Base-by-base conservation (phyloP, 2,797 vertebrate species). In the Lepidocolaptes lacrymiger region DNA sequence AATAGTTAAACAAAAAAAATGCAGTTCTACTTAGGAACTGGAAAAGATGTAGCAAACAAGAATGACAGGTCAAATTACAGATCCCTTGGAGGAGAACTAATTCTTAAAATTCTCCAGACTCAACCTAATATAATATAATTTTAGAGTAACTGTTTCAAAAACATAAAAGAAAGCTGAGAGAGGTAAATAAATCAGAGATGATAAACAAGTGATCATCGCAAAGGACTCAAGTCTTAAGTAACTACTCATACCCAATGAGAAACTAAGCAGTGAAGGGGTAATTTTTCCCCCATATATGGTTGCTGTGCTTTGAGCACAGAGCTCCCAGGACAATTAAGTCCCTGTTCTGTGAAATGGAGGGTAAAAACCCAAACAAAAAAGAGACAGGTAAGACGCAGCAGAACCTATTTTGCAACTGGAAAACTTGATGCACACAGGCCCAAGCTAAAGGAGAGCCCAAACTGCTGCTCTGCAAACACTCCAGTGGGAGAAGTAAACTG, bases 341-440 rank as follows among this genome's bases (percentile, higher is more conserved):
- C 15, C 15, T 34, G 24, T 87, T 79, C 14, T 48, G 22, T 44
- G 10, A 84, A 72, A 30, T 1, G 10, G 10, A n/a, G 16, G 18
- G 8, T 0, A 28, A 1, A 16, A 46, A 37, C 6, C 0, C 2
- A 30, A 52, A 4, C 13, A 8, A 15, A 37, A 64, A 44, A 58
- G 36, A 62, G 69, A 69, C 24, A 94, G 52, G 7, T 5, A 34
- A 86, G 46, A 58, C 9, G 30, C 17, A 64, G 18, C 5, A 78
- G 27, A 82, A 79, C 2, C 7, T 48, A 26, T 37, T 55, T 58
- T 10, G 1, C 39, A 59, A 8, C 4, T 30, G 12, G 6, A 32
- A 79, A 76, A 63, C 14, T 41, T 48, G 17, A 82, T 13, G 48
- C 14, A 61, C 4, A 13, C 1, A 54, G 9, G 34, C 12, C 17